phyloP scores from a whole-genome alignment of 2,797 vertebrate genomes.

The Muraenolepis orangiensis region DNA sequence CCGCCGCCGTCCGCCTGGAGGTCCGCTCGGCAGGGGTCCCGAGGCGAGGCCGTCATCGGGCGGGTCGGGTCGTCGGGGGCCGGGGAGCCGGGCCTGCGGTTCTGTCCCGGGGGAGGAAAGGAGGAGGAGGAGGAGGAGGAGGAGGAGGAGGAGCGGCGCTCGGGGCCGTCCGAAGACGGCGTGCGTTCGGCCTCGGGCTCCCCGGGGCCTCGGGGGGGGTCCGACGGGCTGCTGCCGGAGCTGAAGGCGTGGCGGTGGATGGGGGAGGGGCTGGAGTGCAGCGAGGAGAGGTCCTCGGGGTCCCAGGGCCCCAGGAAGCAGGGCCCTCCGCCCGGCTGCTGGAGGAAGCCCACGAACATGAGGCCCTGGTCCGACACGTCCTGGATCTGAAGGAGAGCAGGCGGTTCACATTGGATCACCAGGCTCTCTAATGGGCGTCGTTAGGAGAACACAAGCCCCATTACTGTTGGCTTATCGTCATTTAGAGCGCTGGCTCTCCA shows the following conservation, averaged over 20 bases:
- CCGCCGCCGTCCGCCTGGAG: neutral
- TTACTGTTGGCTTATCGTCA: too few species aligned
- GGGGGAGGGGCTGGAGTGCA: conserved; percentile 76
- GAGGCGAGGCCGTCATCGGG: neutral
- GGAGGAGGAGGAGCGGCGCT: too few species aligned
- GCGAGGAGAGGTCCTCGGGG: conserved; percentile 69
- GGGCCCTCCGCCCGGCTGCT: conserved; percentile 76
- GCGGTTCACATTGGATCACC: neutral
- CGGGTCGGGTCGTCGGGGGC: neutral
- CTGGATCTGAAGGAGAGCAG: conserved; percentile 79
- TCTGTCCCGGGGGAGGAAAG: neutral
- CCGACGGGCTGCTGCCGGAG: conserved; percentile 52
- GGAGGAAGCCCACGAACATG: conserved; percentile 88
- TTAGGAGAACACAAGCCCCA: neutral
- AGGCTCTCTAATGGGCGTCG: too few species aligned
- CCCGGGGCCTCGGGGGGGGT: conserved; percentile 29
- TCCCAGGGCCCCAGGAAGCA: conserved; percentile 62
- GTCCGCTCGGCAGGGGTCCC: neutral
- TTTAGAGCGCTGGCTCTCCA: too few species aligned
- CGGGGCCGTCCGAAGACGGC: conserved; percentile 1
- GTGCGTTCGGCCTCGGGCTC: conserved; percentile 15
- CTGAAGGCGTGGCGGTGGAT: conserved; percentile 64
- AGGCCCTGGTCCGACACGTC: conserved; percentile 87
- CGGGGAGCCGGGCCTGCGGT: neutral
- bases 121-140: neutral